These are phyloP conservation scores for Antrozous pallidus DNA, from an alignment of 2,797 vertebrate species.

Conservation along the genomic window DNA sequence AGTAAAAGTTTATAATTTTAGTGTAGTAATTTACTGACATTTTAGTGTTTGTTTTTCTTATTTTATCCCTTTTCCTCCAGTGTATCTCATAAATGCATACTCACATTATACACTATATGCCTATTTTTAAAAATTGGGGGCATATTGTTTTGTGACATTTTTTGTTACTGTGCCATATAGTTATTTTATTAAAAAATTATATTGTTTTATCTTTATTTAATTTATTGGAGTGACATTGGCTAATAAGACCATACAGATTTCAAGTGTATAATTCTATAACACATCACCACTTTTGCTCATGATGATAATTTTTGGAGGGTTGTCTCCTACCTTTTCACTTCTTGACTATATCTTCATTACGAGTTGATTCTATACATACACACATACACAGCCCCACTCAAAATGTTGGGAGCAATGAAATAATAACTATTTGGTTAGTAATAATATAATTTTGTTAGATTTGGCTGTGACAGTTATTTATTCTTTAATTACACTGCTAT, in stretches of 20 bases:
- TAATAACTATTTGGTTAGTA: not conserved
- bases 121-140: not conserved
- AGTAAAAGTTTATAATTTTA: not conserved
- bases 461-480: not conserved
- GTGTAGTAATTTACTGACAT: not conserved
- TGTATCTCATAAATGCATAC: not conserved
- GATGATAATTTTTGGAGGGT: not conserved
- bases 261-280: not conserved
- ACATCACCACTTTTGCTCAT: not conserved
- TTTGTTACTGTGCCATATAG: not conserved
- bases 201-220: not conserved
- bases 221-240: not conserved
- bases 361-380: not conserved
- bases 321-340: not conserved
- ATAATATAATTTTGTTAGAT: slow-evolving; percentile 21
- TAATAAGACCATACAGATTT: not conserved
- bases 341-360: not conserved
- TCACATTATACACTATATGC: not conserved
- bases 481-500: not conserved
- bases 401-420: slow-evolving; percentile 8
- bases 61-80: not conserved
- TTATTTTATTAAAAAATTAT: not conserved
- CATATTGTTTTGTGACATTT: not conserved
- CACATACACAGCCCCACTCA: not conserved
- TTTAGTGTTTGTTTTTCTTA: slow-evolving; percentile 9